phyloP scores from a whole-genome alignment of 2,888 invertebrate genomes.

The Caradrina clavipalpis region DNA sequence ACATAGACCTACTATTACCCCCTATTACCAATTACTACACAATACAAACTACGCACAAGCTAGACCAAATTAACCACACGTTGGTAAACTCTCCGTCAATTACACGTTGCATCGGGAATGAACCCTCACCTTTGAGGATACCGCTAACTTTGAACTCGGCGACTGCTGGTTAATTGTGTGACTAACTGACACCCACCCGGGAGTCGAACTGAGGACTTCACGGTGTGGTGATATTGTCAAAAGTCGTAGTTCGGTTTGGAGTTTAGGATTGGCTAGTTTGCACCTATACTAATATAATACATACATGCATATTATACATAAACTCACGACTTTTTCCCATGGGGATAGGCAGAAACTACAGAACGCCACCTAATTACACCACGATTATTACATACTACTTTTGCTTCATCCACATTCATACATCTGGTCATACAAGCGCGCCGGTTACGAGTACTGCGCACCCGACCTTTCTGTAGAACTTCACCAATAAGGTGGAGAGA shows the following conservation, averaged over 20 bases:
- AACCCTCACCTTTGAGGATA: conserved; percentile 37
- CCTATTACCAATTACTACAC: not conserved
- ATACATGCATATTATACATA: too few species aligned
- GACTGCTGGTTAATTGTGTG: conserved; percentile 49
- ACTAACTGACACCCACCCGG: conserved; percentile 49
- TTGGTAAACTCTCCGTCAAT: conserved; percentile 18
- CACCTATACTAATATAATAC: too few species aligned
- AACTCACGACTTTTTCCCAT: too few species aligned
- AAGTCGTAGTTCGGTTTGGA: conserved; percentile 4
- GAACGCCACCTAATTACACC: too few species aligned
- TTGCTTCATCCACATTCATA: too few species aligned
- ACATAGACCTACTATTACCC: too few species aligned
- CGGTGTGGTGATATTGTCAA: conserved; percentile 1
- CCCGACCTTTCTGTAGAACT: too few species aligned
- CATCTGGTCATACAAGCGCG: too few species aligned
- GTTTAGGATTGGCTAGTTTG: not conserved
- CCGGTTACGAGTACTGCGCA: too few species aligned
- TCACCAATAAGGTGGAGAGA: too few species aligned
- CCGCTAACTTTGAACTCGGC: conserved; percentile 20
- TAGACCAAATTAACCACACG: conserved; percentile 8
- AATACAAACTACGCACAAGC: conserved; percentile 15
- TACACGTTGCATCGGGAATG: conserved; percentile 35
- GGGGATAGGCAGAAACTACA: too few species aligned
- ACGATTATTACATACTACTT: too few species aligned
- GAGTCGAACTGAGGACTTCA: conserved; percentile 26